Evolutionary conservation across 92 coral and sea anemone genomes (phyloP), one percentile per base, ranked within the genome.

Genomic region (Palythoa grandiflora): DNA sequence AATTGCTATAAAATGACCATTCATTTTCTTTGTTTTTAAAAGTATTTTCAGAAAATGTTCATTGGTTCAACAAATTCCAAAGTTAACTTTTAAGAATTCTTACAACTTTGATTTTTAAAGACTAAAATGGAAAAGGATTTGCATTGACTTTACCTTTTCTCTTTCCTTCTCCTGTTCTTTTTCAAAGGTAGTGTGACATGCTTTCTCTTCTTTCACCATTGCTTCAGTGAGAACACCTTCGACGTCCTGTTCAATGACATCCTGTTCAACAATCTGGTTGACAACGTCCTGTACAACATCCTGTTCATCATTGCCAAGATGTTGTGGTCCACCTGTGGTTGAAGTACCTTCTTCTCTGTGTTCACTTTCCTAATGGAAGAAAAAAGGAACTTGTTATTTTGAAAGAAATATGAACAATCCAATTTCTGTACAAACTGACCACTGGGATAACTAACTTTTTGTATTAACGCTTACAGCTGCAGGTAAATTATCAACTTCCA

Each of bases 121-220:
- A 68, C 38, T 21, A 10, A 20, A 37, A 36, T 3, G 38, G 72
- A 68, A 68, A 21, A 4, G 6, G 50, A 6, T 44, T 4, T 5
- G 7, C 48, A 35, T 39, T 76, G 38, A 7, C 15, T 65, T 8
- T 66, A 81, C 86, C 86, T 81, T 19, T 50, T 66, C 75, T 66
- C 61, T 81, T 48, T 81, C 86, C 44, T 66, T 47, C 2, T 65
- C 44, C 6, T 81, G 75, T 47, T 81, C 86, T 55, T 81, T 17
- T 38, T 81, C 75, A 65, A 81, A 81, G 2, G 20, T 63, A 12
- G 57, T 28, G 57, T 93, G 95, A 38, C 92, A 84, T 63, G 93
- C 89, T 73, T 76, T 80, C 87, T 94, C 98, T 51, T 93, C 98
- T 35, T 90, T 87, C 78, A 93, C 89, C 95, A 94, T 93, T 9